Conservation (phyloP, 2,797 vertebrate genomes). For the Menidia menidia region DNA sequence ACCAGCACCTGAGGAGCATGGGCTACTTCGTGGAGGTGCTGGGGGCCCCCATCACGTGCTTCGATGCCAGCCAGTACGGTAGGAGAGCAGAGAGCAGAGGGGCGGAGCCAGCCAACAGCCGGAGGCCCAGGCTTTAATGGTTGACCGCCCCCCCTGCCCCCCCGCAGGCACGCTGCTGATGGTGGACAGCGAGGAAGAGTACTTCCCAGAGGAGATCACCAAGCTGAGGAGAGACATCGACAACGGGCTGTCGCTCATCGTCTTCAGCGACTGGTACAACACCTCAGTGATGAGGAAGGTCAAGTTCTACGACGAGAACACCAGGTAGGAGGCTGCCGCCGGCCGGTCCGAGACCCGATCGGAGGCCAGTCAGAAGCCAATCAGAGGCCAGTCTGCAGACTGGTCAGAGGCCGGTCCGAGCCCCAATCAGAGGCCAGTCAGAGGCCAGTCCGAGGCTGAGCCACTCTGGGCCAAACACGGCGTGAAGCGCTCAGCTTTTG, state of each 20-base stretch:
- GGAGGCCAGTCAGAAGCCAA: too few species aligned
- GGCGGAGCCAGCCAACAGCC: too few species aligned
- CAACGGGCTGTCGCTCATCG: conserved; percentile 92
- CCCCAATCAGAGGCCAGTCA: too few species aligned
- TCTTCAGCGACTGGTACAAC: conserved; percentile 99
- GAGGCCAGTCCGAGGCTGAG: too few species aligned
- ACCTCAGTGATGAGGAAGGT: conserved; percentile 99
- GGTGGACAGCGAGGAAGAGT: conserved; percentile 99
- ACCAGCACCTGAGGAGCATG: conserved; percentile 98
- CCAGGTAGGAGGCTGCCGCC: conserved; percentile 85
- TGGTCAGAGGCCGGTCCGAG: too few species aligned
- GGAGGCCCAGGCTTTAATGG: too few species aligned
- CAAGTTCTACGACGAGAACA: conserved; percentile 99
- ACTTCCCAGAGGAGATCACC: conserved; percentile 96
- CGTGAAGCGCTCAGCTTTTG: too few species aligned
- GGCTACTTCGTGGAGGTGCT: conserved; percentile 98
- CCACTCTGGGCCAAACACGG: too few species aligned
- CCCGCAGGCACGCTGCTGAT: conserved; percentile 91
- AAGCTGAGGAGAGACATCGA: conserved; percentile 95
- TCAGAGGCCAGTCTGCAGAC: too few species aligned
- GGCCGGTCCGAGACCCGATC: too few species aligned
- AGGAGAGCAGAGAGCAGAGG: conserved; percentile 16
- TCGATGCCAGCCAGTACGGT: conserved; percentile 92
- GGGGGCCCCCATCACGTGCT: conserved; percentile 95
- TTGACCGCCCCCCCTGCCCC: too few species aligned